A percentile compares a stretch with the other conserved stretches of the same genome.
Evolutionary conservation across 2,797 vertebrate species (phyloP).

Genomic region (Sebastes vulpes): DNA sequence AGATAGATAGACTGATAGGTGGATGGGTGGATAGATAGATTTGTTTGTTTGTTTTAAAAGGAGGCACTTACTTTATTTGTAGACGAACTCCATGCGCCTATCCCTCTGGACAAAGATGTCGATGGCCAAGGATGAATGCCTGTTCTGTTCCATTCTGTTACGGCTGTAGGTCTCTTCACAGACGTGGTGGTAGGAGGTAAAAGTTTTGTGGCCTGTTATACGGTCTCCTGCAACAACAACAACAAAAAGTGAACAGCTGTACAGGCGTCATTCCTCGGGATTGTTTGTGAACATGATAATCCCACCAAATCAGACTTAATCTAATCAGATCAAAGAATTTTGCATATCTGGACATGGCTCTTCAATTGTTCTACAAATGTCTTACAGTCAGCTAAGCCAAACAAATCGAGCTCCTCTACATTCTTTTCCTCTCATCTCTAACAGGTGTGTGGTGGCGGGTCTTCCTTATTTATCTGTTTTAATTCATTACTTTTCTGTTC

Average conservation of each 20-base stretch:
- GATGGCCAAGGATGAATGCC: background rate
- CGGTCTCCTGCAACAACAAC: background rate
- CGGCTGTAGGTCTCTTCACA: background rate
- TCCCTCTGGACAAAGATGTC: background rate
- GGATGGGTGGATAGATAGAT: too few species aligned
- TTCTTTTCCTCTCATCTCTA: background rate
- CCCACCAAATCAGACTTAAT: background rate
- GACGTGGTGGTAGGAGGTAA: too few species aligned
- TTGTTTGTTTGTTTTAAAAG: background rate
- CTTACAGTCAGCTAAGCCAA: background rate
- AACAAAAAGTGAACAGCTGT: background rate
- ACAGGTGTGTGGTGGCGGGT: background rate
- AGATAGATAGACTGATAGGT: background rate
- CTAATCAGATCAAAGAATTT: background rate
- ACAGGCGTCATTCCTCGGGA: background rate
- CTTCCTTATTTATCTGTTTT: background rate
- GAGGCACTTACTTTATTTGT: background rate
- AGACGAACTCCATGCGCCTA: background rate
- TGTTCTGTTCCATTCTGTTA: background rate
- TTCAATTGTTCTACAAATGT: background rate
- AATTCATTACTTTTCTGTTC: background rate
- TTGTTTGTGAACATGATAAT: background rate
- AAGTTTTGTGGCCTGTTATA: background rate
- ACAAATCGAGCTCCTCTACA: background rate
- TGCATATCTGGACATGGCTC: background rate